These are phyloP conservation scores for Pantala flavescens DNA, from an alignment of 1,140 invertebrate species.

Conservation along the genomic window DNA sequence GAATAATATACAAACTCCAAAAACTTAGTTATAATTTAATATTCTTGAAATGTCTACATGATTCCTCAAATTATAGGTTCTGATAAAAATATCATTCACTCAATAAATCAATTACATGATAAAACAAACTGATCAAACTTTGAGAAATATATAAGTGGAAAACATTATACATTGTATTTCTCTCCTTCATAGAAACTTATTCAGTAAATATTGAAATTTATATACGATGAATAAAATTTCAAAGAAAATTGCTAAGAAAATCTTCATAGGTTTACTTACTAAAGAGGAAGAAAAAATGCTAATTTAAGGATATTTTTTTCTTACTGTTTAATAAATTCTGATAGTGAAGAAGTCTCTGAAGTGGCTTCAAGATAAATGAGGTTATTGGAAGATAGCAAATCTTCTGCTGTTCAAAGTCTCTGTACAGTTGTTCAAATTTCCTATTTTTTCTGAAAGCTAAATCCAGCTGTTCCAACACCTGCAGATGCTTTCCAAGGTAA, in stretches of 20 bases:
- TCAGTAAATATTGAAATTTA: too few relatives aligned
- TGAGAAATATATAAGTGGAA: too few relatives aligned
- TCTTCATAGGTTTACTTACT: constrained; percentile 6
- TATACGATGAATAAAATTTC: constrained; percentile 17
- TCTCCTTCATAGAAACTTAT: too few relatives aligned
- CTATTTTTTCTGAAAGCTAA: constrained; percentile 55
- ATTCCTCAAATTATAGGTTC: too few relatives aligned
- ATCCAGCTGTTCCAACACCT: constrained; percentile 65
- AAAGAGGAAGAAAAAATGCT: background rate
- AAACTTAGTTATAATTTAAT: too few relatives aligned
- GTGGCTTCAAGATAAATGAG: constrained; percentile 75
- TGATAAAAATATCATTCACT: too few relatives aligned
- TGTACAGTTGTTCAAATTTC: constrained; percentile 66
- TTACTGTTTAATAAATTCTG: constrained; percentile 71
- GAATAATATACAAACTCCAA: too few relatives aligned
- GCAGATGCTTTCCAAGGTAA: constrained; percentile 65
- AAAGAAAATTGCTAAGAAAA: constrained; percentile 10
- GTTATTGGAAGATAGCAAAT: constrained; percentile 79
- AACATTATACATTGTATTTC: too few relatives aligned
- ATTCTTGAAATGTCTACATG: too few relatives aligned
- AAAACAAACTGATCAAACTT: too few relatives aligned
- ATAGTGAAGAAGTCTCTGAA: constrained; percentile 82
- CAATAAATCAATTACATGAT: too few relatives aligned
- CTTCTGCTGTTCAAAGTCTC: constrained; percentile 76
- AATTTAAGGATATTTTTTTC: constrained; percentile 27